Evolutionary conservation across 2,888 invertebrate genomes (phyloP).

Genomic region (Agrilus mali): DNA sequence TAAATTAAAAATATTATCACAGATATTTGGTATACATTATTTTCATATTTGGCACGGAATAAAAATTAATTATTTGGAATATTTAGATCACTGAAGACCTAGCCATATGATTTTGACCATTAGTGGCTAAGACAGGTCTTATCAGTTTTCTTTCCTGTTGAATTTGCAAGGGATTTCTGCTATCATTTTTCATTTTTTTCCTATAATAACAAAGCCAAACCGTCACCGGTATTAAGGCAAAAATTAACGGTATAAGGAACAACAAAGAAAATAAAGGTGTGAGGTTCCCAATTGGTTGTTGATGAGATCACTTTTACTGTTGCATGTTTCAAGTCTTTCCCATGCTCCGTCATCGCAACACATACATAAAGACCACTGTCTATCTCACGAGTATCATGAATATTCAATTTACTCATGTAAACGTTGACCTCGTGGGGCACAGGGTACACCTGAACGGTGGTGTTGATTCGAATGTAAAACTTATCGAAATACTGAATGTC

Average conservation of each 20-base stretch:
- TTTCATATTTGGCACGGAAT: too few species aligned
- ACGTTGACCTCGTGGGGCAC: constrained; percentile 19
- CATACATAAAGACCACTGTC: constrained; percentile 29
- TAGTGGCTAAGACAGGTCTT: constrained; percentile 5
- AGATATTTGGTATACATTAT: too few species aligned
- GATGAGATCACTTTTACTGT: constrained; percentile 18
- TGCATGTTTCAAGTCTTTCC: constrained; percentile 24
- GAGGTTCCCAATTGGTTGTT: constrained; percentile 13
- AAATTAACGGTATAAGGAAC: constrained; percentile 26
- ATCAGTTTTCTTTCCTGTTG: constrained; percentile 3
- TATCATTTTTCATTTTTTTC: constrained; percentile 17
- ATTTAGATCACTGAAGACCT: too few species aligned
- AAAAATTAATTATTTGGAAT: too few species aligned
- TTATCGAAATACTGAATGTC: constrained; percentile 22
- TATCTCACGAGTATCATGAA: constrained; percentile 23
- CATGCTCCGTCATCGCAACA: constrained; percentile 25
- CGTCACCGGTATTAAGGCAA: constrained; percentile 24
- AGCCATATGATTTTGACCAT: too few species aligned
- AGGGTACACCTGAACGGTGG: constrained; percentile 16
- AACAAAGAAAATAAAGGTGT: constrained; percentile 22
- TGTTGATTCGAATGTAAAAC: constrained; percentile 23
- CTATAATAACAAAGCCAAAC: constrained; percentile 28
- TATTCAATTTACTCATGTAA: constrained; percentile 28
- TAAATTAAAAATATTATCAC: too few species aligned
- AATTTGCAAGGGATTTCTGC: constrained; percentile 1